Conservation (phyloP, 2,797 vertebrate genomes). For the Eurystomus glaucurus region DNA sequence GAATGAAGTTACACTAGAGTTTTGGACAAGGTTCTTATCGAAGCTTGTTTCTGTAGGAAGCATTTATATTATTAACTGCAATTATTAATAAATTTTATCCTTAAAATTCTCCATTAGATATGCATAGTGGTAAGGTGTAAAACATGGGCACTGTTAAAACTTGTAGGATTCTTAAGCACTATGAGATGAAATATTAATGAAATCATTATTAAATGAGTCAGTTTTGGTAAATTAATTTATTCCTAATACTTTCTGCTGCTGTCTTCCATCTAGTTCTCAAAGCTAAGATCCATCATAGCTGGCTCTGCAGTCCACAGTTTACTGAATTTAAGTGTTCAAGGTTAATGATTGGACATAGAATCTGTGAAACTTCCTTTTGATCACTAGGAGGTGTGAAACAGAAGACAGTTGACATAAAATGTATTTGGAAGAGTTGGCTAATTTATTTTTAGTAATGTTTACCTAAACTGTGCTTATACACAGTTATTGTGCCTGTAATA, state of each 20-base stretch:
- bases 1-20: neutral
- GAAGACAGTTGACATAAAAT: neutral
- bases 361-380: neutral
- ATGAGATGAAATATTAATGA: neutral
- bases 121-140: neutral
- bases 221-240: neutral
- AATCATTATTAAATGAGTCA: neutral
- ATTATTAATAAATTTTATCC: neutral
- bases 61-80: neutral
- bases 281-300: neutral
- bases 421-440: neutral
- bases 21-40: neutral
- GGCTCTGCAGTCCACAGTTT: neutral
- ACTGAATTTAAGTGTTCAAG: neutral
- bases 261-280: neutral
- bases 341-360: neutral
- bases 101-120: neutral
- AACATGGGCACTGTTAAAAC: neutral
- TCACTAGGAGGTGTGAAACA: neutral
- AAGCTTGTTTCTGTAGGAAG: neutral
- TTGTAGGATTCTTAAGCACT: neutral
- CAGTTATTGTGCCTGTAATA: neutral
- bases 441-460: neutral
- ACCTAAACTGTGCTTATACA: neutral
- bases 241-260: neutral